Evolutionary conservation across 2,113 vertebrate species (phyloP), one percentile per base, ranked within the genome.

Genomic region (Zosterops japonicus): DNA sequence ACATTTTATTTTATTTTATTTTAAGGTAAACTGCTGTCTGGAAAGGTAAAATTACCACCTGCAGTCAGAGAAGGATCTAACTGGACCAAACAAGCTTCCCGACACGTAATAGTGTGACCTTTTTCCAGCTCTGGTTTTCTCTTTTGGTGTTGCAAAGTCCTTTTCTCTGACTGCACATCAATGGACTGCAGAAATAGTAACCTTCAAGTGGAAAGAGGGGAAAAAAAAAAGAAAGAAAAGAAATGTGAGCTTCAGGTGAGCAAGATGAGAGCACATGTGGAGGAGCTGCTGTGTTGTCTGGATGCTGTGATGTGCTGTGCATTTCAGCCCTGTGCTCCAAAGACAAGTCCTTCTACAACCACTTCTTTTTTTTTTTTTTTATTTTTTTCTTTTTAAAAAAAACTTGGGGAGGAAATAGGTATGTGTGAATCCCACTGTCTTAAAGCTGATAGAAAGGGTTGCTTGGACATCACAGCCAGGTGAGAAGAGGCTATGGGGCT

Each of bases 91-190:
- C 33, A 70, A 80, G 55, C 44, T 86, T 70, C 21, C 16, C 0
- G 2, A 55, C 11, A 6, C 21, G 29, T 65, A 88, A 50, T 20
- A 55, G 59, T 1, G 31, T 70, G 75, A 86, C 72, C 79, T 94
- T 95, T 82, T 70, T 77, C 55, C 68, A 74, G 42, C 76, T 93
- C 64, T 71, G 19, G 23, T 88, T 90, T 89, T 93, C 47, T 87
- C 14, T 60, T 85, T 56, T 0, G 2, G 29, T 59, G 15, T 59
- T 83, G 35, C 55, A 14, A 89, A 69, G 78, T 67, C 75, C 29
- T 93, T 90, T 90, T 59, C 55, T 83, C 67, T 90, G 71, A 47
- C 27, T 2, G 8, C 67, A 88, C 68, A 67, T 88, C 75, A 90
- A 15, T 88, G 64, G 17, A 68, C 59, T 77, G 79, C 63, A 87